These are phyloP conservation scores for Lottia gigantea DNA, from an alignment of 2,888 invertebrate species.

Conservation along the genomic window DNA sequence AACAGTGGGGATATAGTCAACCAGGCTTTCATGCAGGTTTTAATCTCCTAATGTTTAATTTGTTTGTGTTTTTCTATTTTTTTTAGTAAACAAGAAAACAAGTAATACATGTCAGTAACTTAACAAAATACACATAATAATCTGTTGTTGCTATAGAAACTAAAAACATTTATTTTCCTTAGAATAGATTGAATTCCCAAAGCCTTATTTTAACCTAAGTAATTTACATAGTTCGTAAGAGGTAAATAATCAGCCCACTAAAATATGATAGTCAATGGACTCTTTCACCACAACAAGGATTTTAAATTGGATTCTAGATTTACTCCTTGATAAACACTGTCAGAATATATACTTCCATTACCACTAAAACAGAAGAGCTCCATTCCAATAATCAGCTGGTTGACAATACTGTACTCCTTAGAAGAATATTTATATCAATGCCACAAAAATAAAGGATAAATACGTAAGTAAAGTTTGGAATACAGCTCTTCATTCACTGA, in stretches of 20 bases:
- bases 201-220: background rate
- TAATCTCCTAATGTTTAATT: background rate
- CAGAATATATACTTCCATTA: too few species aligned
- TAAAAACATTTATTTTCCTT: conserved; percentile 5
- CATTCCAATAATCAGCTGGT: too few species aligned
- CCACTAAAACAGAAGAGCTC: too few species aligned
- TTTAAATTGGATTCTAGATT: too few species aligned
- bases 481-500: conserved; percentile 5
- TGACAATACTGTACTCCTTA: too few species aligned
- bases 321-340: too few species aligned
- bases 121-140: conserved; percentile 11
- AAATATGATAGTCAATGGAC: conserved; percentile 1
- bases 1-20: background rate
- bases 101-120: conserved; percentile 8
- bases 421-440: too few species aligned
- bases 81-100: conserved; percentile 6
- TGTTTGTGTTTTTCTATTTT: background rate
- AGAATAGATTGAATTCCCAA: conserved; percentile 4
- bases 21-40: conserved; percentile 2
- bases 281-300: background rate
- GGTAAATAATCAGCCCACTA: background rate
- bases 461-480: background rate
- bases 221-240: background rate
- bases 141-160: background rate
- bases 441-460: too few species aligned